These are phyloP conservation scores for Scaptomyza parva DNA, from an alignment of 2,888 invertebrate genomes.

Conservation along the genomic window DNA sequence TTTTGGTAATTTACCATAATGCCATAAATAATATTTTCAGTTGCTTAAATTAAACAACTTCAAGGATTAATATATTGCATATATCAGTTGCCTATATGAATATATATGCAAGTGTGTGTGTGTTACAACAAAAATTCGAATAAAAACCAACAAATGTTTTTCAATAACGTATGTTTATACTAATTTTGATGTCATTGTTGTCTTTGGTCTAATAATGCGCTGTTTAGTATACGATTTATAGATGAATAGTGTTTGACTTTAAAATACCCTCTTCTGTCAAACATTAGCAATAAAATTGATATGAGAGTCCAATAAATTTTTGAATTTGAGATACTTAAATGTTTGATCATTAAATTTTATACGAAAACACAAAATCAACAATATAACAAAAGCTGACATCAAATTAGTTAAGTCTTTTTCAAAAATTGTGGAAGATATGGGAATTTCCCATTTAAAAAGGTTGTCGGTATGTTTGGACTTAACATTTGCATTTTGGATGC, in stretches of 20 bases:
- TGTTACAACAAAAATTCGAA: neutral
- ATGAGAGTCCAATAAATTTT: neutral
- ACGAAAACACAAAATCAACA: too few relatives aligned
- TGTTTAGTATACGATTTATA: neutral
- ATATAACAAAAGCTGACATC: too few relatives aligned
- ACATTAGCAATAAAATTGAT: neutral
- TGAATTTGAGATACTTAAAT: neutral
- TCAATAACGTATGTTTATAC: neutral
- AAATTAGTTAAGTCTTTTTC: too few relatives aligned
- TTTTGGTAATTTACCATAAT: neutral
- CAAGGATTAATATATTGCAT: too few relatives aligned
- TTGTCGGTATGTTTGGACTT: too few relatives aligned
- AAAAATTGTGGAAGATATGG: too few relatives aligned
- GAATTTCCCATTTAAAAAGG: too few relatives aligned
- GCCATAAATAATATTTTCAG: neutral
- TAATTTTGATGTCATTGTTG: neutral
- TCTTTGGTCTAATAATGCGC: neutral
- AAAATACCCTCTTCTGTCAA: neutral
- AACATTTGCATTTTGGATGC: too few relatives aligned
- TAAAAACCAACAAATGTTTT: neutral
- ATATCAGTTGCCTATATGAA: too few relatives aligned
- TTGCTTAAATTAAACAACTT: neutral
- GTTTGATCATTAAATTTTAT: neutral
- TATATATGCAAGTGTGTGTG: neutral
- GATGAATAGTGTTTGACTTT: neutral